phyloP scores from a whole-genome alignment of 2,113 vertebrate genomes.

The Mellivora capensis region DNA sequence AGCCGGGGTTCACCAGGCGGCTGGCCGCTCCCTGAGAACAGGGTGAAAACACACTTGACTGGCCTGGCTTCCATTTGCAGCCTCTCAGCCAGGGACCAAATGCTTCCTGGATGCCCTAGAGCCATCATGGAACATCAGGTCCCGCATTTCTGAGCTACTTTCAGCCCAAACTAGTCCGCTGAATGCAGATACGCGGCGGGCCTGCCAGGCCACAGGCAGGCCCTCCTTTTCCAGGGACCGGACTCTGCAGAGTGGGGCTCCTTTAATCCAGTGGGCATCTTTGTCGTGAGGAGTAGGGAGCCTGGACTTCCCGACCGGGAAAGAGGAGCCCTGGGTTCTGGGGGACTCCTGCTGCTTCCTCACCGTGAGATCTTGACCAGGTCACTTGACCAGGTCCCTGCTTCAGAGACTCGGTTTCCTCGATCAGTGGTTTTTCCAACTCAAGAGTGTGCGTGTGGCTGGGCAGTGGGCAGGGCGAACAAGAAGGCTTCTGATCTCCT shows the following conservation, averaged over 20 bases:
- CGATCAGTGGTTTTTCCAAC: neutral
- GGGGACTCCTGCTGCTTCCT: no score
- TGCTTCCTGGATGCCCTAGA: neutral
- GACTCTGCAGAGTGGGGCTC: accelerated
- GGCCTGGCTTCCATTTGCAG: neutral
- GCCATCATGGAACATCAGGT: neutral
- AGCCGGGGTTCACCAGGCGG: slow-evolving; percentile 18
- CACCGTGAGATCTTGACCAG: neutral
- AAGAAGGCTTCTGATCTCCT: neutral
- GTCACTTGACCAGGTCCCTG: no score
- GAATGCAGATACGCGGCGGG: neutral
- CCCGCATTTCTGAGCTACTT: neutral
- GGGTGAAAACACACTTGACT: neutral
- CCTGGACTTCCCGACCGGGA: neutral
- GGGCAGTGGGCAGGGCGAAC: neutral
- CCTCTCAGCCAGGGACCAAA: neutral
- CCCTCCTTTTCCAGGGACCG: accelerated
- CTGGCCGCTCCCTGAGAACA: neutral
- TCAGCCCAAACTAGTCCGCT: neutral
- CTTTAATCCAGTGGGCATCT: no score
- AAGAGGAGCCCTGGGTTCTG: neutral
- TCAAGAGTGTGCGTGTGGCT: no score
- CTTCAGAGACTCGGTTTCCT: neutral
- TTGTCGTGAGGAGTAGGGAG: neutral
- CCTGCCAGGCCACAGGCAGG: neutral